These are phyloP conservation scores for Popillia japonica DNA, from an alignment of 1,140 invertebrate genomes.

Conservation along the genomic window DNA sequence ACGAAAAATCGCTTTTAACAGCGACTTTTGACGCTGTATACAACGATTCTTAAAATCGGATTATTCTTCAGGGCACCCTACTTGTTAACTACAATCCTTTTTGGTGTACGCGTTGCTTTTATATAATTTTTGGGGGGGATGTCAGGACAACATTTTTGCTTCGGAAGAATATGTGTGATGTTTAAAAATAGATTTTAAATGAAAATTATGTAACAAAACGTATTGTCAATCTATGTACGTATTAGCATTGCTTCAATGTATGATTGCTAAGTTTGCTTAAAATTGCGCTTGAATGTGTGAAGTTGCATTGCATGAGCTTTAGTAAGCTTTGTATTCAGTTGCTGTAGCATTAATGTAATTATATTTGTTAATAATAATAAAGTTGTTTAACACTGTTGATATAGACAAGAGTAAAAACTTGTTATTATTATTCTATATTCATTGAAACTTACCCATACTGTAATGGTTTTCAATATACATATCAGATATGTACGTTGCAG, in stretches of 20 bases:
- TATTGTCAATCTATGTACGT: background rate
- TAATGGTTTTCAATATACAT: too few species aligned
- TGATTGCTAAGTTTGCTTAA: too few species aligned
- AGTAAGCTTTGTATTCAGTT: too few species aligned
- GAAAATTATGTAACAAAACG: constrained; percentile 8
- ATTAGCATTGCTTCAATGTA: background rate
- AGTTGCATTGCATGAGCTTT: too few species aligned
- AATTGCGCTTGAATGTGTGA: too few species aligned
- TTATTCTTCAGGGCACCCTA: constrained; percentile 11
- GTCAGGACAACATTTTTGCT: background rate
- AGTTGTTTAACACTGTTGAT: too few species aligned
- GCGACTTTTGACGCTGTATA: background rate
- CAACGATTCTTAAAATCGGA: constrained; percentile 11
- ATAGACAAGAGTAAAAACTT: too few species aligned
- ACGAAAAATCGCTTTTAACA: background rate
- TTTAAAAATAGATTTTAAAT: background rate
- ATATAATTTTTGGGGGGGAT: constrained; percentile 34
- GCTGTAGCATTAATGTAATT: too few species aligned
- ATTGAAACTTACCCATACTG: too few species aligned
- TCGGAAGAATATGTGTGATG: background rate
- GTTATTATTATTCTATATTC: too few species aligned
- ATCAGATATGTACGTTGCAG: too few species aligned
- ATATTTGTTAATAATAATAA: too few species aligned
- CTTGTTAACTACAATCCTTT: constrained; percentile 32
- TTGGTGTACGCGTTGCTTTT: constrained; percentile 29